These are phyloP conservation scores for Phaenicophaeus curvirostris DNA, from an alignment of 2,797 vertebrate species.

Conservation along the genomic window DNA sequence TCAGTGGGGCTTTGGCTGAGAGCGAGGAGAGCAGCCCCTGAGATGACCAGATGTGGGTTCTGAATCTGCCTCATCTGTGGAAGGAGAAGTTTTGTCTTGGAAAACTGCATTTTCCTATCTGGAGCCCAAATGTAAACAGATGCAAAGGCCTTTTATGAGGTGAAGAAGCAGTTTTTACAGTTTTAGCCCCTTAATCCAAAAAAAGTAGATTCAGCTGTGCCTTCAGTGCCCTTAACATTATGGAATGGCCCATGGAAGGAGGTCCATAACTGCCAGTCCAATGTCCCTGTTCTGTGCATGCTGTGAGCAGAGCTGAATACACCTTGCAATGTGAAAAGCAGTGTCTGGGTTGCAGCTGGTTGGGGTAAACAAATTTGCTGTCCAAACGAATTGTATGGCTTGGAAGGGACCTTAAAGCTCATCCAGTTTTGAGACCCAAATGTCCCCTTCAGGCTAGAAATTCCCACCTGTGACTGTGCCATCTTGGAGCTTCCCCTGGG, in stretches of 20 bases:
- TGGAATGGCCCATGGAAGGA: fast-evolving
- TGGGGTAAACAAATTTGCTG: background rate
- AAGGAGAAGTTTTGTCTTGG: background rate
- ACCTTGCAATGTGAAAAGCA: background rate
- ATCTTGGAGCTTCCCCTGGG: background rate
- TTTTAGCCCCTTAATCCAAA: background rate
- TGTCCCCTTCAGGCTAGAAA: background rate
- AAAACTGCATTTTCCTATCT: background rate
- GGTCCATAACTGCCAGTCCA: background rate
- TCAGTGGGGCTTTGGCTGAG: background rate
- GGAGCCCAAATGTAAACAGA: background rate
- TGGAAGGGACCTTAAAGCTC: too few species aligned
- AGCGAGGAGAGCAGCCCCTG: background rate
- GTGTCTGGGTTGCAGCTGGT: background rate
- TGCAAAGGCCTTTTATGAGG: background rate
- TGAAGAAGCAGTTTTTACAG: background rate
- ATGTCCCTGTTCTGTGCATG: fast-evolving
- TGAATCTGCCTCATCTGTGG: background rate
- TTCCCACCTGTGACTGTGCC: background rate
- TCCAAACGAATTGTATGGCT: background rate
- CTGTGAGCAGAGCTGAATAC: background rate
- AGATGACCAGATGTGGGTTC: background rate
- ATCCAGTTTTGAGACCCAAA: too few species aligned
- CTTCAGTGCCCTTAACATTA: background rate
- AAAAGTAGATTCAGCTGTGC: background rate